Evolutionary conservation across 2,888 invertebrate species (phyloP).

Genomic region (Gymnosoma rotundatum): DNA sequence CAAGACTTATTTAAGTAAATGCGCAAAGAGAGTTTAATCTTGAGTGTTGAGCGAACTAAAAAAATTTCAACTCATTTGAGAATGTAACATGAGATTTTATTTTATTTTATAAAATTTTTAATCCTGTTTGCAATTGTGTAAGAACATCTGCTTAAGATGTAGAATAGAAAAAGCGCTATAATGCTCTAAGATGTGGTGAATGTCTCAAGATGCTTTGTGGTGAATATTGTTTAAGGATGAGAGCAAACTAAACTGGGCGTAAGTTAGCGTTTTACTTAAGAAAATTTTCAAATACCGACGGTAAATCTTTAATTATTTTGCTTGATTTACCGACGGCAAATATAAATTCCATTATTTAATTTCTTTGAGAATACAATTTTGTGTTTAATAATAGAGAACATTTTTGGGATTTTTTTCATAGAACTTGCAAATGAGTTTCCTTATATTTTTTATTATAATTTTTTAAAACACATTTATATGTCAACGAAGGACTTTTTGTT

Average conservation of each 20-base stretch:
- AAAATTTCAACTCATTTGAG: conserved; percentile 38
- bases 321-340: conserved; percentile 27
- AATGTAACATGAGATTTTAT: background rate
- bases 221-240: background rate
- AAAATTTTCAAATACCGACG: conserved; percentile 64
- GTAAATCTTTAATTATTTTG: conserved; percentile 3
- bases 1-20: conserved; percentile 3
- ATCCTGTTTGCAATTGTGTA: background rate
- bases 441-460: background rate
- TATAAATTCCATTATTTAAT: too few relatives aligned
- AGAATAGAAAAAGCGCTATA: conserved; percentile 1
- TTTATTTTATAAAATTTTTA: background rate
- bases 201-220: conserved; percentile 62
- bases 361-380: background rate
- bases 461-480: background rate
- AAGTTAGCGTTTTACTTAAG: background rate
- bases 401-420: background rate
- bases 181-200: conserved; percentile 72
- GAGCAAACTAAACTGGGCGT: conserved; percentile 4
- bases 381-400: too few relatives aligned
- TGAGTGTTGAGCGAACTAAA: conserved; percentile 28
- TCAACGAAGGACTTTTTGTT: background rate
- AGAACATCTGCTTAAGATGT: conserved; percentile 18
- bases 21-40: conserved; percentile 45
- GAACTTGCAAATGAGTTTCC: background rate